phyloP scores from a whole-genome alignment of 2,797 vertebrate species.

The Podargus strigoides region DNA sequence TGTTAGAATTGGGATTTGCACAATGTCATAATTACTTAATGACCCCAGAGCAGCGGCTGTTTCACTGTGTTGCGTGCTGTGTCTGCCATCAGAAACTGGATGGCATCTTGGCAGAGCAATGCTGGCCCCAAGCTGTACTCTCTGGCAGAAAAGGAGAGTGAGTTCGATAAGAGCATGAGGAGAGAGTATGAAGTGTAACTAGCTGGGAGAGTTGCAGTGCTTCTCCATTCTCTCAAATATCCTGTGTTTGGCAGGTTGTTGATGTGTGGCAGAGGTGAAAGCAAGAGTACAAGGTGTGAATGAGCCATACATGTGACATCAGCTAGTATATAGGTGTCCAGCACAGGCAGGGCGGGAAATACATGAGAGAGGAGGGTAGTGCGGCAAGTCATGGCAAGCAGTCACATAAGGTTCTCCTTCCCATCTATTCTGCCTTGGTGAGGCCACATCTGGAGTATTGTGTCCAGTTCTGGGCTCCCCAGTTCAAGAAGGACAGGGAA shows the following conservation, averaged over 20 bases:
- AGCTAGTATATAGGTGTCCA: neutral
- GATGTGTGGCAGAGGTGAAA: neutral
- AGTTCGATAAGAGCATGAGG: neutral
- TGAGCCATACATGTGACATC: rapidly evolving
- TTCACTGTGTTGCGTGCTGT: neutral
- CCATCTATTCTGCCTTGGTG: too few species aligned
- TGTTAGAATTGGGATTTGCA: neutral
- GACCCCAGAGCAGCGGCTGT: neutral
- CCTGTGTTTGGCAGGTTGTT: neutral
- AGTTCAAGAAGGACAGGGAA: too few species aligned
- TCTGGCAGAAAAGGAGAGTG: neutral
- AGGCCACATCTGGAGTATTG: too few species aligned
- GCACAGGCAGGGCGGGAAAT: neutral
- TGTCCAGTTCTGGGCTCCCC: too few species aligned
- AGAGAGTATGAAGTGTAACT: neutral
- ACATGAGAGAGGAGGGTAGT: neutral
- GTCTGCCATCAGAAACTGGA: neutral
- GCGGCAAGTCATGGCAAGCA: too few species aligned
- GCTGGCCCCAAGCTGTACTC: neutral
- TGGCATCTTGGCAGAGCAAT: neutral
- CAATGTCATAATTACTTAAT: neutral
- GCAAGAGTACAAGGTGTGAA: neutral
- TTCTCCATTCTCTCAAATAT: neutral
- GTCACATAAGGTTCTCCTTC: too few species aligned
- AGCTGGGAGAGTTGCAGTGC: neutral